Conservation (phyloP, 2,113 vertebrate species). For the Ammodytes dubius region DNA sequence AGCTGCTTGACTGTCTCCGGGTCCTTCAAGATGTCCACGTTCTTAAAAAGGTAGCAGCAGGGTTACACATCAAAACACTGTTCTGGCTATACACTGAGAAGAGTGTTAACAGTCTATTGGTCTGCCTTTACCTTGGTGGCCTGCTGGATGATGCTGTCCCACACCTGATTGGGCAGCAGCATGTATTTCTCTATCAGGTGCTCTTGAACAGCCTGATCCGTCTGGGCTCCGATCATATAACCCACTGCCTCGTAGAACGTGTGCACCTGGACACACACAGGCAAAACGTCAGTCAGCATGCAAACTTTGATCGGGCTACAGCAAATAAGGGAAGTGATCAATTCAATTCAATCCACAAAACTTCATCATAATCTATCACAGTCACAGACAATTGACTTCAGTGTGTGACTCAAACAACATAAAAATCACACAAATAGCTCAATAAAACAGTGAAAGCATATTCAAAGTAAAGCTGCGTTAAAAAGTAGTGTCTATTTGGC, state of each 20-base stretch:
- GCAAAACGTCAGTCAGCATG: not conserved
- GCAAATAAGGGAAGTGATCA: not conserved
- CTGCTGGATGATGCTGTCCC: constrained; percentile 99
- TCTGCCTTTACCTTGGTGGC: constrained; percentile 91
- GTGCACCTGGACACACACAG: constrained; percentile 88
- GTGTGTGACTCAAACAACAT: no score
- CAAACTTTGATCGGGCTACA: not conserved
- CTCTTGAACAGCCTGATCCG: constrained; percentile 96
- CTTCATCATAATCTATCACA: no score
- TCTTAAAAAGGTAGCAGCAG: constrained; percentile 80
- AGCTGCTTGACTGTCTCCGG: constrained; percentile 99
- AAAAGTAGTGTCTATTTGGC: no score
- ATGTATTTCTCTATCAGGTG: constrained; percentile 99
- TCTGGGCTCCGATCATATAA: constrained; percentile 99
- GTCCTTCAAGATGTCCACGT: constrained; percentile 99
- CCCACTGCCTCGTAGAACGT: constrained; percentile 99
- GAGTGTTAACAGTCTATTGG: no score
- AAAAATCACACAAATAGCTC: no score
- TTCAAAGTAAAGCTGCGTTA: no score
- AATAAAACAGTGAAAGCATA: no score
- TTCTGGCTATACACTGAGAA: not conserved
- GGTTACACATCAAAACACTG: not conserved
- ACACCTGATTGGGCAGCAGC: constrained; percentile 99
- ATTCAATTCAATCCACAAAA: no score
- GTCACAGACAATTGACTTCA: no score